Percentiles rank a stretch among this genome's conserved stretches.
Evolutionary conservation across 2,113 vertebrate genomes (phyloP).

Genomic region (Lepisosteus osseus): DNA sequence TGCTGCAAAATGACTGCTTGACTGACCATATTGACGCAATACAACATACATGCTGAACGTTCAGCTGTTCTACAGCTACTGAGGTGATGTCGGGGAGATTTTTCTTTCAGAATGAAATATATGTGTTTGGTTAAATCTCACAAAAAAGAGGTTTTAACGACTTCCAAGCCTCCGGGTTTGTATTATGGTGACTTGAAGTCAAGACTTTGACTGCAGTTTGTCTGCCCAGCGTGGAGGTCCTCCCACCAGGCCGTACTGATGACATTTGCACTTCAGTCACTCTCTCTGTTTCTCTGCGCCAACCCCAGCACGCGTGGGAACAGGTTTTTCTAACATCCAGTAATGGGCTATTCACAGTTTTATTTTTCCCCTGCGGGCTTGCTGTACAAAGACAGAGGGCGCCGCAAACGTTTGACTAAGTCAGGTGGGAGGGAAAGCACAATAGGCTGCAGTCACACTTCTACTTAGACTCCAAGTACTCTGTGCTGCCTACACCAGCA

Average conservation of each 20-base stretch:
- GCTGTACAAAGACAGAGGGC: neutral
- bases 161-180: neutral
- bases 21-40: neutral
- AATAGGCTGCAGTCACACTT: neutral
- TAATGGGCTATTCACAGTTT: neutral
- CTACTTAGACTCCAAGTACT: neutral
- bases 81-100: neutral
- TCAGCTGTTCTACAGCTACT: neutral
- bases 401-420: neutral
- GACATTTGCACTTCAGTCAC: constrained; percentile 1
- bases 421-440: neutral
- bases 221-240: neutral
- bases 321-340: constrained; percentile 1
- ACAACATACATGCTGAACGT: constrained; percentile 34
- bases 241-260: neutral
- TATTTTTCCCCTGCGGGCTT: neutral
- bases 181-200: neutral
- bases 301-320: neutral
- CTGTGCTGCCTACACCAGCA: neutral
- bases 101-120: neutral
- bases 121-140: constrained; percentile 5
- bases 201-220: neutral
- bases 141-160: neutral
- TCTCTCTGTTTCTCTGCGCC: neutral
- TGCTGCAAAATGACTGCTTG: too few species aligned